Evolutionary conservation across 2,888 invertebrate genomes (phyloP), one percentile per base, ranked within the genome.

Genomic region (Graphium colonna): DNA sequence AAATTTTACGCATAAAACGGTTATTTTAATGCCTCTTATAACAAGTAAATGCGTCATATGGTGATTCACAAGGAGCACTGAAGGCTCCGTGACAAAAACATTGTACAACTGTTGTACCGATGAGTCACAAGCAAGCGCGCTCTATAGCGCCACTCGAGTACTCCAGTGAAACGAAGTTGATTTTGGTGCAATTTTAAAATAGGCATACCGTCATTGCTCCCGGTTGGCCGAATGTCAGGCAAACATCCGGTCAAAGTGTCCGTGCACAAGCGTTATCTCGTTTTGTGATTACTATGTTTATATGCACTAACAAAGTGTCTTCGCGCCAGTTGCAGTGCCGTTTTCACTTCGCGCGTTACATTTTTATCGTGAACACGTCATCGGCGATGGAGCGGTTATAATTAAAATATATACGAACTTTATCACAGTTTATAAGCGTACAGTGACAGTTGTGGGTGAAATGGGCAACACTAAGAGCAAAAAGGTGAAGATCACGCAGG

Each of bases 381-480:
- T 65, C 65, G 36, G 55, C 64, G 33, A 55, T 64, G 58, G 60
- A 63, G 57, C 62, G 64, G 60, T 67, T 71, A 71, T 72, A 74
- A 77, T 75, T 75, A 67, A 56, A 68, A 60, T 7, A 69, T 64
- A 69, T 73, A 65, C 60, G 53, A 47, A 28, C 56, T 61, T 72
- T 72, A 73, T 73, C 73, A 60, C 31, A 3, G 26, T 31, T 10
- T 1, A 10, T 9, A 9, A 31, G 31, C 7, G 26, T 26, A 9
- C 9, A 7, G 31, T 9, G 10, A 10, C 57, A 67, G 60, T 65
- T 55, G 61, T 61, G 21, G 2, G 21, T 21, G 76, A 77, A 64
- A 89, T 89, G 88, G 88, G 88, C 1, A 89, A 87, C 61, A 71
- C 77, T 8, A 88, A 79, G 65, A 87, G 89, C 60, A 86, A 73